phyloP scores from a whole-genome alignment of 2,113 vertebrate genomes.

The Nyctereutes procyonoides region DNA sequence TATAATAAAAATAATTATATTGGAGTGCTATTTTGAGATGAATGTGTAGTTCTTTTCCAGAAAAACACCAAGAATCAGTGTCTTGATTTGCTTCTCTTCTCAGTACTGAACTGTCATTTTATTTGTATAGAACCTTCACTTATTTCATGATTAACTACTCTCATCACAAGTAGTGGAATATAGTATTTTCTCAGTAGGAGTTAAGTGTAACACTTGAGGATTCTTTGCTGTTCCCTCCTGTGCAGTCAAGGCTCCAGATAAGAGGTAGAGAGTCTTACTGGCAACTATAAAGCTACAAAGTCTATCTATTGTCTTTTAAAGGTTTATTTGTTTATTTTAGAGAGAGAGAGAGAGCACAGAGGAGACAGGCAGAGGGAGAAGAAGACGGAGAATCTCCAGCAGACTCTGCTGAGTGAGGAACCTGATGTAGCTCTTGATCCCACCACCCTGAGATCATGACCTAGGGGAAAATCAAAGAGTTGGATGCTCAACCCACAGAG shows the following conservation, averaged over 20 bases:
- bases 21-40: background rate
- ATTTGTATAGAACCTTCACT: conserved; percentile 38
- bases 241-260: background rate
- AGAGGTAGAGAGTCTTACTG: background rate
- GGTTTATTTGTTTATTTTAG: background rate
- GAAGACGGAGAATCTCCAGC: background rate
- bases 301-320: background rate
- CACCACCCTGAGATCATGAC: background rate
- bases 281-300: background rate
- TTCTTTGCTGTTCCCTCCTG: background rate
- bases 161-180: background rate
- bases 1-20: background rate
- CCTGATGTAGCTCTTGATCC: background rate
- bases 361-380: background rate
- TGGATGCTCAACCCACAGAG: background rate
- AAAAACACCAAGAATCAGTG: background rate
- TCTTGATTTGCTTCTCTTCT: conserved; percentile 16
- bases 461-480: background rate
- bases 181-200: conserved; percentile 26
- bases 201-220: conserved; percentile 37
- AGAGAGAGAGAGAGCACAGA: background rate
- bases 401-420: background rate
- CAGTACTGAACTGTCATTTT: background rate
- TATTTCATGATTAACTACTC: conserved; percentile 43
- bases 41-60: background rate